phyloP scores from a whole-genome alignment of 2,113 vertebrate species.

The Panthera uncia region DNA sequence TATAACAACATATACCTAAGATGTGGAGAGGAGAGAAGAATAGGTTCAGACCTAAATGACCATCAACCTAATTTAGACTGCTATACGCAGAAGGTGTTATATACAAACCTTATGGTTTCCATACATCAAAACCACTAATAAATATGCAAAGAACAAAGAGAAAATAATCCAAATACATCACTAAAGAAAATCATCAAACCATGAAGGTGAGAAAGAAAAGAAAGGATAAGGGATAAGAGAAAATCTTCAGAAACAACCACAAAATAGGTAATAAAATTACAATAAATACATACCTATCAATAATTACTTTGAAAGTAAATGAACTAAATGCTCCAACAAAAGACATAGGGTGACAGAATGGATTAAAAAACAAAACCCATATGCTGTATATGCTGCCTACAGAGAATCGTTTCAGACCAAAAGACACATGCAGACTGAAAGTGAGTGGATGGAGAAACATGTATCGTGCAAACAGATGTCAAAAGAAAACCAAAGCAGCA shows the following conservation, averaged over 20 bases:
- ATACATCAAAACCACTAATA: neutral
- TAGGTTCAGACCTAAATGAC: neutral
- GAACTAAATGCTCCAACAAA: neutral
- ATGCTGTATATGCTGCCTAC: neutral
- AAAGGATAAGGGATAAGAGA: neutral
- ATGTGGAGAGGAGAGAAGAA: neutral
- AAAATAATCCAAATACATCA: neutral
- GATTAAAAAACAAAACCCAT: neutral
- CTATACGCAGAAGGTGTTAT: neutral
- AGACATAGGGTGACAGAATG: neutral
- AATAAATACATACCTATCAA: neutral
- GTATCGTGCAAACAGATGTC: neutral
- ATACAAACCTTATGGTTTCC: neutral
- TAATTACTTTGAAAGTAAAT: neutral
- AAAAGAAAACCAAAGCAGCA: neutral
- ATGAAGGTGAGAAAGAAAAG: neutral
- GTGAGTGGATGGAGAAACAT: neutral
- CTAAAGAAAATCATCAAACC: neutral
- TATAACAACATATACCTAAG: neutral
- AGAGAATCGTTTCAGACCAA: neutral
- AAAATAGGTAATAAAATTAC: neutral
- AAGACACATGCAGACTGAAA: neutral
- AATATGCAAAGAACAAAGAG: neutral
- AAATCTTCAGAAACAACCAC: neutral
- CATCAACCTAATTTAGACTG: neutral